Evolutionary conservation across 2,113 vertebrate genomes (phyloP).

Genomic region (Lagenorhynchus albirostris): DNA sequence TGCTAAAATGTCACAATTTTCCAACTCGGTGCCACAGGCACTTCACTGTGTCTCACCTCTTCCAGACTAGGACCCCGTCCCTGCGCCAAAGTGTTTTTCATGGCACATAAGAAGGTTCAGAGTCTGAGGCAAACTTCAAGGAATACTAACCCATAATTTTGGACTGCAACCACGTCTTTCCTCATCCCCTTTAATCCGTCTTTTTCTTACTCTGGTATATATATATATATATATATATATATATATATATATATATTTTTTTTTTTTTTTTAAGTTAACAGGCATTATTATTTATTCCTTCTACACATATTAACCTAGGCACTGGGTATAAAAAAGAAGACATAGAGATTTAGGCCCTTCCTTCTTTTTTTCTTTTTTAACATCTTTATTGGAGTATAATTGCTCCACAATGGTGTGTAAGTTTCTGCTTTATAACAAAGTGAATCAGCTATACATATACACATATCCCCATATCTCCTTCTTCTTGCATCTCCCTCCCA

Average conservation of each 20-base stretch:
- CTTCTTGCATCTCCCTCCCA: too few relatives aligned
- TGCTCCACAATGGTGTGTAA: too few relatives aligned
- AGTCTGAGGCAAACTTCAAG: neutral
- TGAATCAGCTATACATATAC: too few relatives aligned
- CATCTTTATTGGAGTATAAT: too few relatives aligned
- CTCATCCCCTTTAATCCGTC: neutral
- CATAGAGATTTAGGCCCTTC: neutral
- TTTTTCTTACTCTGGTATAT: neutral
- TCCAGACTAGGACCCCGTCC: neutral
- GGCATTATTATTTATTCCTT: neutral
- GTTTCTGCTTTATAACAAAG: too few relatives aligned
- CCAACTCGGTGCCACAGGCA: fast-evolving
- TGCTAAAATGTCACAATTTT: neutral
- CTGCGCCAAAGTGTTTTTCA: neutral
- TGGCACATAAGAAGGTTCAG: neutral
- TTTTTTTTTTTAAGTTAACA: neutral
- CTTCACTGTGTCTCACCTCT: neutral
- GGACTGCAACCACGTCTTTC: neutral
- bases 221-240: too few relatives aligned
- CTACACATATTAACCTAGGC: neutral
- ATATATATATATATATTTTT: too few relatives aligned
- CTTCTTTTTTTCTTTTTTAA: neutral
- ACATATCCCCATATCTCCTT: too few relatives aligned
- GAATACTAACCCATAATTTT: neutral
- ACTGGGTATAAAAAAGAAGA: neutral